A percentile compares a stretch with the other conserved stretches of the same genome.
Evolutionary conservation across 2,113 vertebrate genomes (phyloP).

Genomic region (Dolichotis patagonum): DNA sequence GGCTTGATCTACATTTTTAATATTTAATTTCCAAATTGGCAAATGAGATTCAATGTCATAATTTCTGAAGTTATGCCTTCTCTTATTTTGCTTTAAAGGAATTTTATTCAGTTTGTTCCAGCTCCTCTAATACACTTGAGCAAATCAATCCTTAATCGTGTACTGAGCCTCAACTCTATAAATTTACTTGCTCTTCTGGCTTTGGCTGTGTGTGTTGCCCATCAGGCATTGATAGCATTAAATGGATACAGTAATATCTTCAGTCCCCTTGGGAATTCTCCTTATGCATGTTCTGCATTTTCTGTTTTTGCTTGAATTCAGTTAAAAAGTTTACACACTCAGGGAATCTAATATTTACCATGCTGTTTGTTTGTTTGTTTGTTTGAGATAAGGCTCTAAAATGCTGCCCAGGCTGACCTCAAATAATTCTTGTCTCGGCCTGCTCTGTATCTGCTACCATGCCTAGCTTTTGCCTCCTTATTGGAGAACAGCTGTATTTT

Average conservation of each 20-base stretch:
- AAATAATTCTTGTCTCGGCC: not conserved
- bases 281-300: slow-evolving; percentile 62
- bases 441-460: not conserved
- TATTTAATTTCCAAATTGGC: not conserved
- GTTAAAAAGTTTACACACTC: slow-evolving; percentile 69
- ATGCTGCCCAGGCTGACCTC: not conserved
- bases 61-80: not conserved
- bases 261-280: slow-evolving; percentile 52
- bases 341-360: slow-evolving; percentile 55
- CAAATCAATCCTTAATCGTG: not conserved
- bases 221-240: slow-evolving; percentile 68
- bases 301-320: slow-evolving; percentile 71
- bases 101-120: slow-evolving; percentile 52
- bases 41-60: not conserved
- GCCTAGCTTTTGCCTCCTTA: not conserved
- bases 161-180: not conserved
- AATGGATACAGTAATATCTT: slow-evolving; percentile 64
- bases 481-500: not conserved
- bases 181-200: not conserved
- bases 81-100: slow-evolving; percentile 59
- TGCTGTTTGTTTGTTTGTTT: not conserved
- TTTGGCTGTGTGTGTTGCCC: slow-evolving; percentile 54
- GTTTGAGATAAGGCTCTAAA: not conserved
- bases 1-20: not conserved
- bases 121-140: slow-evolving; percentile 45